Conservation (phyloP, 2,888 invertebrate genomes). For the Watsonalla binaria region DNA sequence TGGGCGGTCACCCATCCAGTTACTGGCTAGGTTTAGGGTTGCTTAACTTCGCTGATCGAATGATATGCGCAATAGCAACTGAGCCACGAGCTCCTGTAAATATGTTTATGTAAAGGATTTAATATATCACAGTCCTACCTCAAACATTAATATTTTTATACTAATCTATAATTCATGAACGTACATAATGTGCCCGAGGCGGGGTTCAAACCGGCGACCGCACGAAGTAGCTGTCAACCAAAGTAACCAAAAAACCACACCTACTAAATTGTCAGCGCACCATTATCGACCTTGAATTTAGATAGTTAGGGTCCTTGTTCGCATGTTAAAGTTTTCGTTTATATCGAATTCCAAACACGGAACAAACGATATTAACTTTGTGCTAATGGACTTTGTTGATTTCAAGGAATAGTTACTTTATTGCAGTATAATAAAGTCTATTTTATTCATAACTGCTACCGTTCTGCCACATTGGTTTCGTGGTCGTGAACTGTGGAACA, state of each 20-base stretch:
- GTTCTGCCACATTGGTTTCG: too few species aligned
- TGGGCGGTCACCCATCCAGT: too few species aligned
- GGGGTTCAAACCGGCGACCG: constrained; percentile 41
- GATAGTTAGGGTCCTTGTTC: not conserved
- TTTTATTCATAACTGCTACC: not conserved
- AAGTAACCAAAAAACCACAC: constrained; percentile 9
- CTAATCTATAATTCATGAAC: constrained; percentile 27
- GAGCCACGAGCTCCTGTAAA: too few species aligned
- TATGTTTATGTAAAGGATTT: too few species aligned
- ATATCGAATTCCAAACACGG: not conserved
- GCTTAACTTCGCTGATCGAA: too few species aligned
- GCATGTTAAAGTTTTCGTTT: not conserved
- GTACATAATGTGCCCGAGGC: constrained; percentile 46
- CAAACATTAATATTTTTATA: too few species aligned
- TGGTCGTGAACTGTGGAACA: too few species aligned
- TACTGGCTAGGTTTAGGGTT: too few species aligned
- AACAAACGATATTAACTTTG: not conserved
- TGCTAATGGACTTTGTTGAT: not conserved
- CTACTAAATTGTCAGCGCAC: not conserved
- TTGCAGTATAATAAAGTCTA: not conserved
- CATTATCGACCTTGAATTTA: constrained; percentile 8
- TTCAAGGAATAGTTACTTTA: not conserved
- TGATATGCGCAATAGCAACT: too few species aligned
- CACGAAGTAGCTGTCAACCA: constrained; percentile 28
- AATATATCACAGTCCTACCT: too few species aligned